These are phyloP conservation scores for Cancer borealis DNA, from an alignment of 2,888 invertebrate species.

Conservation along the genomic window DNA sequence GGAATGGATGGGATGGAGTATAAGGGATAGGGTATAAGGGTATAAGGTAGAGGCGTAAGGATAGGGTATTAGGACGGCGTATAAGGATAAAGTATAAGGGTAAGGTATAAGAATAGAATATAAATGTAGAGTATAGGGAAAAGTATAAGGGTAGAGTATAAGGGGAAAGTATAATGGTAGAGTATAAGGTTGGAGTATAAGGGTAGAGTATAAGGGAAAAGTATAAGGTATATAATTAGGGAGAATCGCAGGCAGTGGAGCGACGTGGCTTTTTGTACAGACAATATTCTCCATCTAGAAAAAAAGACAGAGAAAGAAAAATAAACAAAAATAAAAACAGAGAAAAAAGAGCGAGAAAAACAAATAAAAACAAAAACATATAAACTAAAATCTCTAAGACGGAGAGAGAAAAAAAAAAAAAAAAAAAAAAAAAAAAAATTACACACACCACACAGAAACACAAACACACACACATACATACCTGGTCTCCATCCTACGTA, in stretches of 20 bases:
- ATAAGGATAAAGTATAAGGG: background rate
- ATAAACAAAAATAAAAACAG: background rate
- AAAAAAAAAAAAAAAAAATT: background rate
- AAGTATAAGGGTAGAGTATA: conserved; percentile 12
- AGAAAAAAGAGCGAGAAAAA: background rate
- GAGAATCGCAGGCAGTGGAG: background rate
- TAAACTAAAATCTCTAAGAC: background rate
- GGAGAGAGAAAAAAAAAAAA: background rate
- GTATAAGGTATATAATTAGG: conserved; percentile 30
- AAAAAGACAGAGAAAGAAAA: background rate
- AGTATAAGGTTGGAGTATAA: background rate
- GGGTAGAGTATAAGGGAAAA: background rate
- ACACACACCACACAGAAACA: background rate
- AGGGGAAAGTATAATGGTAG: background rate
- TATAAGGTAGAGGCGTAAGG: background rate
- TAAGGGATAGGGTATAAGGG: background rate
- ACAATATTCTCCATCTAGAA: conserved; percentile 56
- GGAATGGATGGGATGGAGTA: background rate
- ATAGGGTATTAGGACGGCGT: background rate
- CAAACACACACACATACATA: background rate
- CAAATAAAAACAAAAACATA: background rate
- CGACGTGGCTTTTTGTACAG: conserved; percentile 48
- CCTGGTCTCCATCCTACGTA: conserved; percentile 80
- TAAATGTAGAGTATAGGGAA: background rate
- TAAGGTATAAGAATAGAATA: background rate